Evolutionary conservation across 1,140 invertebrate genomes (phyloP), one percentile per base, ranked within the genome.

Genomic region (Lepidurus packardi): DNA sequence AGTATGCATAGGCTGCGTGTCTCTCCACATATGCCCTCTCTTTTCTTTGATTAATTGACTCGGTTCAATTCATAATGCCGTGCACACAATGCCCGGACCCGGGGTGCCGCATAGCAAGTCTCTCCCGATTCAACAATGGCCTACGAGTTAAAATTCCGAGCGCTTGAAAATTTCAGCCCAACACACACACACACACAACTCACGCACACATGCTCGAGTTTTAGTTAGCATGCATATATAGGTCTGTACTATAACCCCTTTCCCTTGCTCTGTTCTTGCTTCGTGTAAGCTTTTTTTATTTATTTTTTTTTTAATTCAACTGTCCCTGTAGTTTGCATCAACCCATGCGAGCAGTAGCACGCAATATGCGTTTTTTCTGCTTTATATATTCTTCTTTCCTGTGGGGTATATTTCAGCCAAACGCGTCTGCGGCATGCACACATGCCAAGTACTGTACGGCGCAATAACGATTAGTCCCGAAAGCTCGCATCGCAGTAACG

Each of bases 41-140:
- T 65, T 65, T 65, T 65, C 53, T 65, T 65, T 65, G 53, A 65
- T 65, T 65, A 65, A 21, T 65, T 65, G 53, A 65, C 53, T 65
- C 7, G 53, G 13, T 65, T 47, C 53, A 7, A 13, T 65, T 16
- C 53, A 65, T 65, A 65, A 65, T 65, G 53, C 53, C 16, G 53
- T 13, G 21, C 53, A 65, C 53, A 65, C 53, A 65, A 65, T 65
- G 13, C 8, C 16, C 1, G 53, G 53, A 65, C 21, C 53, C 34
- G 2, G 34, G 34, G 4, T 34, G n/a, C 53, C 53, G 21, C 53
- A n/a, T 21, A n/a, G 53, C 9, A 9, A 65, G 6, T 65, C 53
- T 7, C 53, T 34, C 53, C n/a, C 53, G 53, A 65, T 11, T 7
- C 53, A 16, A 65, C 53, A 65, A 65, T 65, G 13, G 53, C 53